Evolutionary conservation across 2,797 vertebrate species (phyloP), one percentile per base, ranked within the genome.

Genomic region (Cuniculus paca): DNA sequence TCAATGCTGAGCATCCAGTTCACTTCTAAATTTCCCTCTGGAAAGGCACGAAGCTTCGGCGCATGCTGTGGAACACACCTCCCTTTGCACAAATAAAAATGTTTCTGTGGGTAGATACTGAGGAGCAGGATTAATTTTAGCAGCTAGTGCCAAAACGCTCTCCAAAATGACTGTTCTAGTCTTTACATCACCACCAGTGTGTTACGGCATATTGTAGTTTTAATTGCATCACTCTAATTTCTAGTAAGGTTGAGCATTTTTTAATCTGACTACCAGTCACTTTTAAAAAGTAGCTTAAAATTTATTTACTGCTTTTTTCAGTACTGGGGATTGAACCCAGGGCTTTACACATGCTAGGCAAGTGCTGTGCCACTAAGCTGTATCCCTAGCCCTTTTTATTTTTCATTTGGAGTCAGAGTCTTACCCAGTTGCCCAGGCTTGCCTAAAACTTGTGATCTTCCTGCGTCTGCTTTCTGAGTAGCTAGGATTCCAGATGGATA

Each of bases 271-370:
- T 94, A 20, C 3, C 0, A 36, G 65, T 31, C 48, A 22, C 48
- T 83, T 95, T 84, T 45, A 28, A 19, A 34, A 92, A 50, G 39
- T 61, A 58, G 36, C 42, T 89, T 95, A 58, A 83, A 87, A 34
- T 94, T 94, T 70, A 72, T 95, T 91, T 91, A 72, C 70, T 72
- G 26, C 22, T 42, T 42, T 58, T 74, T 72, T 77, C 70, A 72
- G 3, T 72, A 42, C 39, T 42, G 22, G 36, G 11, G 70, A 12
- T 42, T 42, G 39, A 72, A 72, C 10, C 22, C 70, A 13, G 39
- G 36, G 22, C 70, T 42, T 72, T 70, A 8, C n/a, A 20, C 19
- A 36, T 70, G 16, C 20, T 72, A 72, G 70, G 36, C 68, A 72
- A 42, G 39, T 42, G 36, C 11, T 74, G 20, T 72, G 36, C 22